Base-by-base conservation (phyloP, 2,113 vertebrate genomes). In the Gobius niger region DNA sequence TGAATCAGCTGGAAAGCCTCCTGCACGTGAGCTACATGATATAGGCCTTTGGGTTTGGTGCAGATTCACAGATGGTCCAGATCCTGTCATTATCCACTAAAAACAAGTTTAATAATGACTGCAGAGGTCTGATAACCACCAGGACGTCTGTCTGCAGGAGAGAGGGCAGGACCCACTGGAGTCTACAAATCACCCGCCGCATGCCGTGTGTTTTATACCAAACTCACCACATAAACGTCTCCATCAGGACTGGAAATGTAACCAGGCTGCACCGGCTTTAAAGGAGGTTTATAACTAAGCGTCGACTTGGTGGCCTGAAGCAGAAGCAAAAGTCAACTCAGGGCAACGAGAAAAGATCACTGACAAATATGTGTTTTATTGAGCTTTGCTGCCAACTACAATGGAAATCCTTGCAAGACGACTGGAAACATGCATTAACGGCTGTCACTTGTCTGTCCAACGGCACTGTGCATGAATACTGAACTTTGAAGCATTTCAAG, bases 31-130 rank as follows among this genome's bases (percentile, higher is more conserved):
- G 47, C 47, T 50, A 50, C 47, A 13, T 50, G 47, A 50, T 13
- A 50, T 12, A 46, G 6, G 47, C 47, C 12, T 12, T 14, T 50
- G 6, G 11, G 47, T 50, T 14, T 50, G 47, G 40, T 60, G 13
- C 7, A 42, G 34, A 1, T 60, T 15, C 34, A 60, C 57, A 60
- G 13, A 60, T 15, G 34, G 34, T 4, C 15, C 56, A 8, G 57
- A 15, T 9, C 57, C 57, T 60, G 57, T 60, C 14, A 60, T 60
- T 60, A 60, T 60, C 57, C 57, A 44, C 41, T 60, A 42, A 44
- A 59, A 60, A 60, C 40, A 60, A 40, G 42, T 60, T 42, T n/a
- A 60, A 60, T 60, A 42, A 60, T 60, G 14, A 60, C 11, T n/a
- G 54, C 6, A 41, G 57, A 42, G 14, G 57, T 44, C 44, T 60